A percentile compares a stretch with the other conserved stretches of the same genome.
Evolutionary conservation across 1,140 invertebrate genomes (phyloP).

Genomic region (Macrosteles quadrilineatus): DNA sequence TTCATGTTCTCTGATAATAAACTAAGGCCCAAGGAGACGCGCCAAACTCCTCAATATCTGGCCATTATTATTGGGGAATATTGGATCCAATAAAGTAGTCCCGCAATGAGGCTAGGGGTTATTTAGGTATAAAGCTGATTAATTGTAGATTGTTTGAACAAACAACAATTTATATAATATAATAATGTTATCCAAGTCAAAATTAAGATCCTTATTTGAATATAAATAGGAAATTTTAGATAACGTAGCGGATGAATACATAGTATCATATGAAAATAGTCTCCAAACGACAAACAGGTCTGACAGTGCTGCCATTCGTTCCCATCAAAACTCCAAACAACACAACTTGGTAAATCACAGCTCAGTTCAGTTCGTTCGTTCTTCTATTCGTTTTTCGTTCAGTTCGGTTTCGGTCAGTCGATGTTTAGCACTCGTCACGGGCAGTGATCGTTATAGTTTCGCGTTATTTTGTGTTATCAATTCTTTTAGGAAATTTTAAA

Average conservation of each 20-base stretch:
- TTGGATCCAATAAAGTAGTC: constrained; percentile 18
- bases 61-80: constrained; percentile 17
- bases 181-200: neutral
- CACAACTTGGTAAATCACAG: constrained; percentile 7
- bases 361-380: no score
- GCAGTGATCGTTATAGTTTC: neutral
- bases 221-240: neutral
- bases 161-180: neutral
- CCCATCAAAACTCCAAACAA: neutral
- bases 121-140: neutral
- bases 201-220: neutral
- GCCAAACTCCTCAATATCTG: constrained; percentile 32
- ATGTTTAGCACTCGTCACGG: neutral
- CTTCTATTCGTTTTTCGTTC: no score
- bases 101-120: neutral
- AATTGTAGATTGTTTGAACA: neutral
- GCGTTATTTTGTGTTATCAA: neutral
- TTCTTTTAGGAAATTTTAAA: neutral
- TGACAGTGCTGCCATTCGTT: constrained; percentile 9
- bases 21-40: constrained; percentile 29
- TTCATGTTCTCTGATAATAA: constrained; percentile 19
- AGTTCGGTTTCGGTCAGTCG: no score
- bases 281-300: constrained; percentile 20
- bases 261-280: constrained; percentile 22
- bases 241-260: constrained; percentile 13